Base-by-base conservation (phyloP, 2,113 vertebrate species). In the Scalopus aquaticus region DNA sequence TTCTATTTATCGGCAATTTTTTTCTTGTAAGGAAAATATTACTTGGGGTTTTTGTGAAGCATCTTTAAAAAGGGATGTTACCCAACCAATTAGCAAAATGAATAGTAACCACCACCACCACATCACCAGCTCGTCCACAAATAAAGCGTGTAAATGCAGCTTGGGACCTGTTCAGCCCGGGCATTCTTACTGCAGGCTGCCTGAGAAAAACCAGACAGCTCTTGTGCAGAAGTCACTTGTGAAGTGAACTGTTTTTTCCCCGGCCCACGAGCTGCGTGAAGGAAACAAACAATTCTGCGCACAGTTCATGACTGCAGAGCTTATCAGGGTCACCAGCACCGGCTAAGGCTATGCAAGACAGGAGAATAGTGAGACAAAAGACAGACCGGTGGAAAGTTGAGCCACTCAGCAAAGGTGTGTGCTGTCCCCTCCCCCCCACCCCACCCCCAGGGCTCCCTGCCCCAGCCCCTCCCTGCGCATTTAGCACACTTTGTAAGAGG, bases 71-170 rank as follows among this genome's bases (percentile, higher is more conserved):
- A 93, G 13, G 37, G 44, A 91, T 96, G 94, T 80, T 60, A 87
- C 91, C 90, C n/a, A 87, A 95, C 92, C 93, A 97, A 96, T 97
- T 49, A 86, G 70, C 32, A 93, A 72, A 90, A 85, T 79, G 62
- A 85, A 44, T 67, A 54, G 72, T 69, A 85, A 95, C 87, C 35
- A 76, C 65, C 42, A n/a, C 51, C 6, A 77, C 85, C 3, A 8
- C 64, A 32, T 39, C 84, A 49, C 39, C 30, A 8, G 44, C 46
- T 22, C 6, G 37, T 80, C 88, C 94, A 82, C 85, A 89, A 95
- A 96, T 70, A 60, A 95, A 97, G 82, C 80, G 9, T 93, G 85
- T 56, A 89, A 85, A 94, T 8, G 58, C 79, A 93, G 95, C 67
- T 65, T 58, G 93, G 96, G 94, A 83, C 89, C 77, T 42, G 78